phyloP scores from a whole-genome alignment of 2,888 invertebrate genomes.

The Meloe dianella region DNA sequence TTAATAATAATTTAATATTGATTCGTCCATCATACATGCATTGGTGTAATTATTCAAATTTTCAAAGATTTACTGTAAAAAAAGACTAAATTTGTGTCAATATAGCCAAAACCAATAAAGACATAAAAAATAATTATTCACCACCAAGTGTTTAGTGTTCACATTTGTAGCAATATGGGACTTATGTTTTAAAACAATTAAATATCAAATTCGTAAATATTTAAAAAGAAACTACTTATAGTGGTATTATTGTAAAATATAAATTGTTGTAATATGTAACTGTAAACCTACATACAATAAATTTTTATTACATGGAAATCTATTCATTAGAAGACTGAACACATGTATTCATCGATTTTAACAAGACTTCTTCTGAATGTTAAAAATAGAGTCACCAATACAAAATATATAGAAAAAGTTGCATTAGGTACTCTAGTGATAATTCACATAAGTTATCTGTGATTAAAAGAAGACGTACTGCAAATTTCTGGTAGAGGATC shows the following conservation, averaged over 20 bases:
- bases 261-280: slow-evolving; percentile 14
- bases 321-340: background rate
- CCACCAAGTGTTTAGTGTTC: slow-evolving; percentile 30
- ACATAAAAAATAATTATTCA: slow-evolving; percentile 2
- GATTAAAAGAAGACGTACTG: too few species aligned
- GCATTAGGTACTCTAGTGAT: too few species aligned
- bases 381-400: too few species aligned
- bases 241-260: slow-evolving; percentile 13
- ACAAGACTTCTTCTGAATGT: too few species aligned
- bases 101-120: background rate
- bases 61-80: background rate
- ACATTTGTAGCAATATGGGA: slow-evolving; percentile 27
- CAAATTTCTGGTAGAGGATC: too few species aligned
- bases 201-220: slow-evolving; percentile 21
- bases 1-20: background rate
- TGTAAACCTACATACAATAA: slow-evolving; percentile 6
- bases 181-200: slow-evolving; percentile 10
- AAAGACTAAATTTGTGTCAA: background rate
- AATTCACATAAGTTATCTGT: too few species aligned
- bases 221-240: slow-evolving; percentile 9
- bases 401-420: too few species aligned
- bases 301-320: slow-evolving; percentile 1
- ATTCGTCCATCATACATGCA: background rate
- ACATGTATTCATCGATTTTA: too few species aligned
- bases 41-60: background rate